phyloP scores from a whole-genome alignment of 35 echinoderm and acorn worm genomes.

The Ophiothrix spiculata region DNA sequence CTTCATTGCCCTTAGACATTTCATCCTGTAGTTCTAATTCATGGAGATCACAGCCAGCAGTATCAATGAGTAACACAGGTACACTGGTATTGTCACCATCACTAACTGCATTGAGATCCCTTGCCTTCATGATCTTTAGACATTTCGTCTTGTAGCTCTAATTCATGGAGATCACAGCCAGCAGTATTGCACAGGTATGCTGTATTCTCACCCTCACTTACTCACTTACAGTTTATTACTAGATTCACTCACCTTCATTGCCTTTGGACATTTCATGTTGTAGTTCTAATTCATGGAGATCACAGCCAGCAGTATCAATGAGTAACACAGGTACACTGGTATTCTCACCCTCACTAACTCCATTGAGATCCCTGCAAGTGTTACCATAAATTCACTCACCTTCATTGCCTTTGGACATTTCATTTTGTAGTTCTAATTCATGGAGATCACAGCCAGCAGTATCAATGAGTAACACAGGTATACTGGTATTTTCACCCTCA shows the following conservation, averaged over 20 bases:
- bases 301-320: slow-evolving; percentile 85
- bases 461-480: slow-evolving; percentile 75
- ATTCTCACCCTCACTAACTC: slow-evolving; percentile 64
- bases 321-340: slow-evolving; percentile 64
- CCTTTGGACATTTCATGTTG: slow-evolving; percentile 75
- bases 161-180: slow-evolving; percentile 67
- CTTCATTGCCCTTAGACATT: slow-evolving; percentile 89
- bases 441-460: slow-evolving; percentile 72
- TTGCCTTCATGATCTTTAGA: slow-evolving; percentile 91
- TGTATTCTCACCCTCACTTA: slow-evolving; percentile 82
- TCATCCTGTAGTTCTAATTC: slow-evolving; percentile 76
- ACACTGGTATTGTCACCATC: slow-evolving; percentile 70
- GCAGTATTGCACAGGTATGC: slow-evolving; percentile 58
- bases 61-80: slow-evolving; percentile 75
- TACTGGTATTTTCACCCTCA: slow-evolving; percentile 62
- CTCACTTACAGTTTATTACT: too few relatives aligned
- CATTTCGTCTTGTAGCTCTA: slow-evolving; percentile 67
- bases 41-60: slow-evolving; percentile 63
- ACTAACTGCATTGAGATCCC: slow-evolving; percentile 46
- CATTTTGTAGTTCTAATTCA: slow-evolving; percentile 67
- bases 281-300: slow-evolving; percentile 59
- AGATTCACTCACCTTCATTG: slow-evolving; percentile 67
- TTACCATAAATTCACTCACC: slow-evolving; percentile 22
- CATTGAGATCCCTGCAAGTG: slow-evolving; percentile 21
- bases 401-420: slow-evolving; percentile 90